Base-by-base conservation (phyloP, 2,113 vertebrate species). In the Onychostruthus taczanowskii region DNA sequence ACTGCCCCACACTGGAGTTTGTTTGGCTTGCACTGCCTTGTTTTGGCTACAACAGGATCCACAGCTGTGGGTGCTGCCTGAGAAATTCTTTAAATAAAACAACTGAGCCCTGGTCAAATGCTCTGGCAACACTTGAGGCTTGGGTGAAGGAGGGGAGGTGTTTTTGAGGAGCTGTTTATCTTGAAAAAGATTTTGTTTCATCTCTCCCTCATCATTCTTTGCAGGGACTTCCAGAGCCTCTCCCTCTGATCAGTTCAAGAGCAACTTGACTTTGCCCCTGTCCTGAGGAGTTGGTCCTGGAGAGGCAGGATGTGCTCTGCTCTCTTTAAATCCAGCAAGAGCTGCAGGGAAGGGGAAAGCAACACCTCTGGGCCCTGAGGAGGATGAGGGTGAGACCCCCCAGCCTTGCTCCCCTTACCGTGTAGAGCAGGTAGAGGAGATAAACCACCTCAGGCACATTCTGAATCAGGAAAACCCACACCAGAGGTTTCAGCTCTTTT, bases 401-500 rank as follows among this genome's bases (percentile, higher is more conserved):
- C 67, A 53, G 70, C 64, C 63, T 33, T 50, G 37, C 46, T 49
- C 27, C 66, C 9, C 7, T 72, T 96, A 98, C 98, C 95, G 76
- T 97, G 91, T 98, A 98, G 23, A 99, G 95, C 56, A 98, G 97
- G 86, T 98, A 99, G 76, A 97, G 63, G 69, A 98, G 98, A 95
- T 98, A 98, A 93, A 96, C 98, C 22, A 98, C 89, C 94, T 98
- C 97, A 13, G 97, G 98, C 70, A 99, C 37, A 5, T 98, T 99
- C 96, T 94, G 97, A 10, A 90, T n/a, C 93, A 97, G 83, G 79
- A 99, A 98, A 63, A 98, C 33, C 98, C 98, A 98, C 50, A 98
- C 98, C 28, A 98, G 94, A 56, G 73, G 74, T 55, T 98, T 98
- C 83, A 94, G 46, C 93, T 98, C 98, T 81, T 98, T 98, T 62